These are phyloP conservation scores for Pocillopora grandis DNA, from an alignment of 92 coral and sea anemone species.

Conservation along the genomic window DNA sequence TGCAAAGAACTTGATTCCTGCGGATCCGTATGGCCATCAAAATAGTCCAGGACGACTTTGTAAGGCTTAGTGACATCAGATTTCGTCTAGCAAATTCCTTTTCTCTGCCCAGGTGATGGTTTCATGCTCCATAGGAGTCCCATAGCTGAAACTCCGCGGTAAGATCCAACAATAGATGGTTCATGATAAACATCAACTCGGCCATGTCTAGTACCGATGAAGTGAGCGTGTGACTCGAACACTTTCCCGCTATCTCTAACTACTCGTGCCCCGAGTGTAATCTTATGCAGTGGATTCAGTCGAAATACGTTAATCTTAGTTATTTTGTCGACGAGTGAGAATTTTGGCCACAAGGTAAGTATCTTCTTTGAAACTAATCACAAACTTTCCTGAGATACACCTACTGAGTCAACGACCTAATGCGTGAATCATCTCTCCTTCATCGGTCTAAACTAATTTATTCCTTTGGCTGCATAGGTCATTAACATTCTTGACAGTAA, in stretches of 20 bases:
- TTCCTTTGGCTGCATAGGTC: no score
- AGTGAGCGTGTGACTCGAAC: conserved; percentile 10
- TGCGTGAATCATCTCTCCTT: no score
- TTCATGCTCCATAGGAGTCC: conserved; percentile 71
- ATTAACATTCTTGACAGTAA: no score
- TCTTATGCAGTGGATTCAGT: not conserved
- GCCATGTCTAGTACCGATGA: not conserved
- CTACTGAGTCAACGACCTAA: no score
- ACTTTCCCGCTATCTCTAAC: conserved; percentile 5
- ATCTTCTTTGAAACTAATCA: no score
- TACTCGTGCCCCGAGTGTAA: not conserved
- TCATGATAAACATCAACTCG: conserved; percentile 26
- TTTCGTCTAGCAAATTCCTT: conserved; percentile 52
- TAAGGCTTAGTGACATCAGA: conserved; percentile 69
- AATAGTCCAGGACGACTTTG: conserved; percentile 36
- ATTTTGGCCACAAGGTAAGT: not conserved
- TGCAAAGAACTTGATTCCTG: not conserved
- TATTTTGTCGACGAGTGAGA: conserved; percentile 12
- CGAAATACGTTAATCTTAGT: not conserved
- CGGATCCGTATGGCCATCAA: conserved; percentile 40
- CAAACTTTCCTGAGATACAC: no score
- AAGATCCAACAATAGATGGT: conserved; percentile 56
- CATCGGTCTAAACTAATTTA: no score
- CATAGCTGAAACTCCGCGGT: conserved; percentile 66
- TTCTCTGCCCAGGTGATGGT: conserved; percentile 45